These are phyloP conservation scores for Hyperoodon ampullatus DNA, from an alignment of 2,113 vertebrate genomes.

Conservation along the genomic window DNA sequence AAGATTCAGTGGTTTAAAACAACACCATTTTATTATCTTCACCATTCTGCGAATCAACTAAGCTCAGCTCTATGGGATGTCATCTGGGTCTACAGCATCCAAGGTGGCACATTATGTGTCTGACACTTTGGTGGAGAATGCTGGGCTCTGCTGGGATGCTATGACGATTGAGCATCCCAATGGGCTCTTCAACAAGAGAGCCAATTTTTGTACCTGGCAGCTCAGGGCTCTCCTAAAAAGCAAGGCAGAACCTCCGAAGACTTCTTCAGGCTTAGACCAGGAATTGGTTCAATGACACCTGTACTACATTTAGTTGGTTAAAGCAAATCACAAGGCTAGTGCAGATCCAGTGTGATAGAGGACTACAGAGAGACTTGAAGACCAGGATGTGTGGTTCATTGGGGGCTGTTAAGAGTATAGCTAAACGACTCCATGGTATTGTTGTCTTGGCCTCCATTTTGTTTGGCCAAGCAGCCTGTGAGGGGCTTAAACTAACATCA, in stretches of 20 bases:
- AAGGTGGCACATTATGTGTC: not conserved
- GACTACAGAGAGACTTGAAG: not conserved
- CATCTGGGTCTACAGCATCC: not conserved
- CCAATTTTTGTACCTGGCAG: not conserved
- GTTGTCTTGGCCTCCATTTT: not conserved
- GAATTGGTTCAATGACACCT: not conserved
- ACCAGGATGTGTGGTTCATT: rapidly evolving
- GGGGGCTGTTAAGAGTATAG: not conserved
- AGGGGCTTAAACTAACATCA: not conserved
- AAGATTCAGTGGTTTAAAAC: not conserved
- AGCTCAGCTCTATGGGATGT: not conserved
- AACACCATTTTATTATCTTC: not conserved
- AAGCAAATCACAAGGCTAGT: not conserved
- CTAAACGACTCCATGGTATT: not conserved
- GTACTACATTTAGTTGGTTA: not conserved
- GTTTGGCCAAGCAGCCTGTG: not conserved
- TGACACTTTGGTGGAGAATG: not conserved
- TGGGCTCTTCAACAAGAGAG: not conserved
- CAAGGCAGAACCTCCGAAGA: not conserved
- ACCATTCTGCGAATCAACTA: not conserved
- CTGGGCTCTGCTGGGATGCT: not conserved
- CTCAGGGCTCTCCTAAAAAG: not conserved
- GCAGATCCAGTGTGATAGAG: not conserved
- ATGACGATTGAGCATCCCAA: not conserved
- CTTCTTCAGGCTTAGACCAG: not conserved